Base-by-base conservation (phyloP, 2,888 invertebrate genomes). In the Drosophila atripex region DNA sequence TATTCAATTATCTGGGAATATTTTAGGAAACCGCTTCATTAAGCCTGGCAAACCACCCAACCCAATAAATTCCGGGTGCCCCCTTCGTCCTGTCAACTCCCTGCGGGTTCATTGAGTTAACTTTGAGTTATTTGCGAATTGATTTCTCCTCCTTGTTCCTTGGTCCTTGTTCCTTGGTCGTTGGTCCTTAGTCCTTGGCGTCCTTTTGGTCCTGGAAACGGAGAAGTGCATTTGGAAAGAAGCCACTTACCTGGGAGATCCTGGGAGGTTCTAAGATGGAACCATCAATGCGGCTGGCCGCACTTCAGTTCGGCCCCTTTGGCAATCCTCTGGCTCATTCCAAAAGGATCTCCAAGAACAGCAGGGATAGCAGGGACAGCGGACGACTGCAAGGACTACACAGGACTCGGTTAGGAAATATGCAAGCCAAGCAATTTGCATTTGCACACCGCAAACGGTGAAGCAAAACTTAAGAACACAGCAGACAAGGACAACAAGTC, bases 371-470 rank as follows among this genome's bases (percentile, higher is more conserved):
- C n/a, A 5, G 14, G 38, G n/a, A 35, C 35, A n/a, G 12, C n/a
- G 3, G n/a, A 35, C n/a, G 35, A 35, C 6, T n/a, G 28, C 28
- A 9, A 28, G 28, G 28, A 28, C 28, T 28, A 28, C 9, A 28
- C 9, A 8, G 39, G 18, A 18, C 16, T 18, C 39, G 18, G 18
- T 16, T 23, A 21, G 61, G 47, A 64, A 71, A 83, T 86, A 88
- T 83, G 88, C 82, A 88, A 87, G 86, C 57, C 73, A 83, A 88
- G 80, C 86, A 83, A 83, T 83, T 83, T 83, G 82, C 82, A 83
- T 83, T 83, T 88, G 88, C 88, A 83, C 80, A 77, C 88, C 82
- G 87, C 86, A 87, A 80, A 85, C 83, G 75, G 75, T 86, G 76
- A 86, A 70, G 85, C 78, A 78, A 84, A 80, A 80, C 80, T 80